phyloP scores from a whole-genome alignment of 37 sponge, comb jelly and placozoan genomes.

The Ephydatia muelleri region DNA sequence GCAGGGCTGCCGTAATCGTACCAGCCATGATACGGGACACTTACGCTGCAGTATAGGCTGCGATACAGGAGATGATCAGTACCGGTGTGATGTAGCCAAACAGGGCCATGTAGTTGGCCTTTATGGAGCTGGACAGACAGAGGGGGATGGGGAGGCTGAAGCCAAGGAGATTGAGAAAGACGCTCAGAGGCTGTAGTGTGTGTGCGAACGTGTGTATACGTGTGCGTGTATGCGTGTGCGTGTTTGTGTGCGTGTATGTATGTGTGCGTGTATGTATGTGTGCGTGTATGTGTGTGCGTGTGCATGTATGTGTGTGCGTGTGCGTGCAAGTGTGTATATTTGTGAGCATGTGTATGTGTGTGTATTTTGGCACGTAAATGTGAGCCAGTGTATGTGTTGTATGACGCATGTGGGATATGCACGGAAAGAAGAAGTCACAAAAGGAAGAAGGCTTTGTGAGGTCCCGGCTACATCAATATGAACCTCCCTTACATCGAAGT shows the following conservation, averaged over 20 bases:
- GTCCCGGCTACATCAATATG: too few relatives aligned
- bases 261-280: constrained; percentile 7
- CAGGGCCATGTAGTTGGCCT: constrained; percentile 65
- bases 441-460: too few relatives aligned
- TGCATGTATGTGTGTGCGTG: not conserved
- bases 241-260: constrained; percentile 9
- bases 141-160: constrained; percentile 72
- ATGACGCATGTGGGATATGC: too few relatives aligned
- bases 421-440: too few relatives aligned
- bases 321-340: not conserved
- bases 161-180: constrained; percentile 57
- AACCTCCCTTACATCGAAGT: not conserved
- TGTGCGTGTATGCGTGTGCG: constrained; percentile 8
- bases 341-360: not conserved
- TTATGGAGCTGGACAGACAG: constrained; percentile 35
- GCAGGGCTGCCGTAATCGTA: not conserved
- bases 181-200: constrained; percentile 12
- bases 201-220: not conserved
- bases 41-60: constrained; percentile 47
- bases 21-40: not conserved
- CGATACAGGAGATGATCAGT: constrained; percentile 22
- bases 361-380: not conserved
- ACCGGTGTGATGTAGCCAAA: constrained; percentile 69
- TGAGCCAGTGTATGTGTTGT: not conserved
- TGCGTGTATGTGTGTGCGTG: not conserved